Evolutionary conservation across 2,888 invertebrate genomes (phyloP).

Genomic region (Pristionchus entomophagus): DNA sequence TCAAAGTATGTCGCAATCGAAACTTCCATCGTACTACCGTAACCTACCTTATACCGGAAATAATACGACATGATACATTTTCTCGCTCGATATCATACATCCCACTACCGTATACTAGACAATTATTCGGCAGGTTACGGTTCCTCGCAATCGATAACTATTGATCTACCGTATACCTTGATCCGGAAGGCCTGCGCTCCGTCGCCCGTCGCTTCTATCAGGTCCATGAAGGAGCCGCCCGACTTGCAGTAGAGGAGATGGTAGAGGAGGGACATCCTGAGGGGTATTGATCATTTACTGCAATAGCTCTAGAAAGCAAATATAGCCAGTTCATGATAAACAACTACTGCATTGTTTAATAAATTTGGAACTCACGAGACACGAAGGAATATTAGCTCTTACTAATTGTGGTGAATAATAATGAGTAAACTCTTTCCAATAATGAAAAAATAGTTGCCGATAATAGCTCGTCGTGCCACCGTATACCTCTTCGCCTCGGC

Average conservation of each 20-base stretch:
- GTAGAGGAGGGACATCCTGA: conserved; percentile 51
- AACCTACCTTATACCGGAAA: background rate
- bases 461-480: background rate
- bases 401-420: no score
- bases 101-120: no score
- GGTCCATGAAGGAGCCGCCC: conserved; percentile 49
- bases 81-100: no score
- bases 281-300: no score
- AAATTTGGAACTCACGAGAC: no score
- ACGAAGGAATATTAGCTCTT: no score
- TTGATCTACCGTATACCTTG: conserved; percentile 33
- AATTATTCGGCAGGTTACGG: background rate
- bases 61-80: no score
- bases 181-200: conserved; percentile 50
- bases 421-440: background rate
- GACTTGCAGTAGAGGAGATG: conserved; percentile 49
- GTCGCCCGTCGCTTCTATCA: conserved; percentile 42
- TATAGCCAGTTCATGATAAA: background rate
- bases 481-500: conserved; percentile 37
- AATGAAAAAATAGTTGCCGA: background rate
- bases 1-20: no score
- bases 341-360: no score
- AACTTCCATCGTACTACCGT: background rate
- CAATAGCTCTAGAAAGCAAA: background rate
- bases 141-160: background rate